Evolutionary conservation across 2,113 vertebrate species (phyloP).

Genomic region (Semnopithecus entellus): DNA sequence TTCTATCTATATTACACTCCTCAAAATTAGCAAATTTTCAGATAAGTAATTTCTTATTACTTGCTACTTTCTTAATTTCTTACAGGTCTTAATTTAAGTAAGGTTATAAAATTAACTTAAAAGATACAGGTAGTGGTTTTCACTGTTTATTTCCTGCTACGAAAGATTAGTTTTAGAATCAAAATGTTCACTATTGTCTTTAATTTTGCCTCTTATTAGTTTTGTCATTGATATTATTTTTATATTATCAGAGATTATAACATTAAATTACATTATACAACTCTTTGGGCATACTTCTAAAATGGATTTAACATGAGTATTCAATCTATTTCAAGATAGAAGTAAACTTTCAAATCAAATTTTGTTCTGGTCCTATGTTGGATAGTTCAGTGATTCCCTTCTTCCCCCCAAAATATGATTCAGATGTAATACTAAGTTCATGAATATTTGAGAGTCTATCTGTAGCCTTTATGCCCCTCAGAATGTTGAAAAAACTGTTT

Average conservation of each 20-base stretch:
- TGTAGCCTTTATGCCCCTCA: background rate
- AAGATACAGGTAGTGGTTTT: background rate
- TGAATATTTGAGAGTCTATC: background rate
- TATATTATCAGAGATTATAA: background rate
- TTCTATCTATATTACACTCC: background rate
- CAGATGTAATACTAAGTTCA: background rate
- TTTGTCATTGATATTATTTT: background rate
- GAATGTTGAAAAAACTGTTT: background rate
- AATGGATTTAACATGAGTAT: background rate
- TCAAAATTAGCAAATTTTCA: background rate
- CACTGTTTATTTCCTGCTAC: background rate
- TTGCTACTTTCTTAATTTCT: background rate
- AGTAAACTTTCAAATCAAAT: background rate
- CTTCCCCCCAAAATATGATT: background rate
- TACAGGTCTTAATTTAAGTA: background rate
- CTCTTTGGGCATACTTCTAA: background rate
- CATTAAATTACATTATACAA: background rate
- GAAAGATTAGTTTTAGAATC: background rate
- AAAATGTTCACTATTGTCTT: background rate
- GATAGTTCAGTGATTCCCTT: background rate
- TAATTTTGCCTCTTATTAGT: background rate
- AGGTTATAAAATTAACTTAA: conserved; percentile 15
- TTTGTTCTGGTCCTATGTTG: background rate
- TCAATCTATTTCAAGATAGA: background rate
- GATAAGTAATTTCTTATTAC: background rate